Evolutionary conservation across 2,888 invertebrate species (phyloP).

Genomic region (Syrphus vitripennis): DNA sequence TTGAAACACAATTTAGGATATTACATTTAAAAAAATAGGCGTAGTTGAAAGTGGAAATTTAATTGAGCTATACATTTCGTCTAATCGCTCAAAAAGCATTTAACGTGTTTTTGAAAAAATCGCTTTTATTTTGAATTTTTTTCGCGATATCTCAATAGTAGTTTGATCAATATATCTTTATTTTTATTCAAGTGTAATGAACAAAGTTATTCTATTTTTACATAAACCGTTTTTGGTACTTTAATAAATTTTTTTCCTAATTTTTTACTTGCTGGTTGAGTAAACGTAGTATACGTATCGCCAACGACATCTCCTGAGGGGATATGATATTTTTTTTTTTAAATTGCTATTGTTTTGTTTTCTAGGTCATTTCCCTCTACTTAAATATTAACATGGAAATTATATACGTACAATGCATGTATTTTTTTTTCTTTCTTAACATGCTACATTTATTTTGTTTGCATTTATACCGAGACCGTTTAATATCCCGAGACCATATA

Average conservation of each 20-base stretch:
- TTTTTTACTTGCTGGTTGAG: background rate
- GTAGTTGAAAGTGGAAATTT: no score
- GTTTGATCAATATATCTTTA: no score
- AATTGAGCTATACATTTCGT: no score
- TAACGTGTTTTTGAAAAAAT: no score
- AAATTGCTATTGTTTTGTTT: conserved; percentile 22
- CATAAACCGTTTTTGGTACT: background rate
- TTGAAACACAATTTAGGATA: no score
- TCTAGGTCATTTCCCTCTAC: conserved; percentile 27
- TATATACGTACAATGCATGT: background rate
- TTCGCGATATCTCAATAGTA: no score
- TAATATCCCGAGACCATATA: conserved; percentile 10
- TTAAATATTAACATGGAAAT: conserved; percentile 24
- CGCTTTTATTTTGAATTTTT: no score
- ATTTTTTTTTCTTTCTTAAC: background rate
- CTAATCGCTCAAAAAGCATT: no score
- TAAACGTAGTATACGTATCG: background rate
- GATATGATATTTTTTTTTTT: no score
- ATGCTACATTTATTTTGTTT: conserved; percentile 9
- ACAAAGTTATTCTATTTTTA: background rate
- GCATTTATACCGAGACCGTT: background rate
- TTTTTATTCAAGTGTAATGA: no score
- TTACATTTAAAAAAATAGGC: no score
- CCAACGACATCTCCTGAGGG: conserved; percentile 4
- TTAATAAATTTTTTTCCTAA: background rate